These are phyloP conservation scores for Damaliscus lunatus DNA, from an alignment of 2,113 vertebrate genomes.

Conservation along the genomic window DNA sequence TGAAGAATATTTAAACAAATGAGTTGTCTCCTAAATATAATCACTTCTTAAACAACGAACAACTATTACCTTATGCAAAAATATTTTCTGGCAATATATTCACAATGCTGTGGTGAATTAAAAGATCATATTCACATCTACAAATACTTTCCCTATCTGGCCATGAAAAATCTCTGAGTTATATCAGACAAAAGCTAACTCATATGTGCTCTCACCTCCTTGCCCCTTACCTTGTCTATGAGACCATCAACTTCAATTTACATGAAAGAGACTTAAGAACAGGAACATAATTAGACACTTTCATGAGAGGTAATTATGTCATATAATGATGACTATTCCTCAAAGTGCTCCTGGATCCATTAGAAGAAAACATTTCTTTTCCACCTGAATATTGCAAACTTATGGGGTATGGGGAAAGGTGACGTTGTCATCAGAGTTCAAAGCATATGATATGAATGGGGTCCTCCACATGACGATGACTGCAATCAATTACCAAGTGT, in stretches of 20 bases:
- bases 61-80: background rate
- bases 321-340: slow-evolving; percentile 70
- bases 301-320: slow-evolving; percentile 73
- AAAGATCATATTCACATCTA: background rate
- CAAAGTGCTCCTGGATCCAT: slow-evolving; percentile 58
- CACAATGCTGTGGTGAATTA: background rate
- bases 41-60: background rate
- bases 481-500: slow-evolving; percentile 83
- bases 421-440: slow-evolving; percentile 81
- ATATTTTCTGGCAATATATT: background rate
- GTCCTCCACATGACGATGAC: slow-evolving; percentile 66
- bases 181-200: background rate
- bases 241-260: slow-evolving; percentile 58
- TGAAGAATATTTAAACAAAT: background rate
- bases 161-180: background rate
- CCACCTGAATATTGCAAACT: slow-evolving; percentile 38
- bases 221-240: background rate
- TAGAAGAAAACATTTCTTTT: slow-evolving; percentile 56
- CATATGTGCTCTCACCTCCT: accelerated
- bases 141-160: background rate
- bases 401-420: slow-evolving; percentile 34
- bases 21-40: background rate
- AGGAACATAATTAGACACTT: slow-evolving; percentile 67
- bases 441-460: slow-evolving; percentile 77
- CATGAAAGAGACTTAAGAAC: slow-evolving; percentile 65